phyloP scores from a whole-genome alignment of 1,140 invertebrate genomes.

The Phymastichus coffea region DNA sequence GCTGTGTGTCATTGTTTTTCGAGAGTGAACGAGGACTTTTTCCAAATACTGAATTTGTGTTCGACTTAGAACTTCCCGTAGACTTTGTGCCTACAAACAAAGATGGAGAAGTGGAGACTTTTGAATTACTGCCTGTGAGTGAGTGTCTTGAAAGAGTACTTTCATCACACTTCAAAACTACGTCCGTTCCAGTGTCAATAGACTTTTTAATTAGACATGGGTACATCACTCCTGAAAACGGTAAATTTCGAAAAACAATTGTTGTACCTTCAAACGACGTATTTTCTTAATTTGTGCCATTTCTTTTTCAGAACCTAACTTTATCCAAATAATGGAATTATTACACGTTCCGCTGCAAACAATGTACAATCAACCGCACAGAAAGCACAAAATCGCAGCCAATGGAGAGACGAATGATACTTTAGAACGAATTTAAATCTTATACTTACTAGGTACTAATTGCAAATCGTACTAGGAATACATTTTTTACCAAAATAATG shows the following conservation, averaged over 20 bases:
- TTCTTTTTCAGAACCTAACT: slow-evolving; percentile 72
- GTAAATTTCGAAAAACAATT: slow-evolving; percentile 57
- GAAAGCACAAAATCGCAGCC: slow-evolving; percentile 51
- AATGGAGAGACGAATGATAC: slow-evolving; percentile 51
- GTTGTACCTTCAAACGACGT: neutral
- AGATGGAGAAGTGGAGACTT: slow-evolving; percentile 90
- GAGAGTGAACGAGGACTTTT: slow-evolving; percentile 90
- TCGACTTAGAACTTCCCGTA: slow-evolving; percentile 85
- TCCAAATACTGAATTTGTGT: slow-evolving; percentile 94
- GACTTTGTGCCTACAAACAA: slow-evolving; percentile 87
- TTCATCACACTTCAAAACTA: slow-evolving; percentile 86
- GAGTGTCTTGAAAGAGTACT: slow-evolving; percentile 79
- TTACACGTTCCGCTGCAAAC: slow-evolving; percentile 83
- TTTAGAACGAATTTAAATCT: slow-evolving; percentile 37
- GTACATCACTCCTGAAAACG: slow-evolving; percentile 83
- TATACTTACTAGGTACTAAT: slow-evolving; percentile 36
- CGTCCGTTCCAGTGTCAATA: slow-evolving; percentile 83
- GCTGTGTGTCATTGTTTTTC: slow-evolving; percentile 88
- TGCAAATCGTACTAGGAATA: slow-evolving; percentile 31
- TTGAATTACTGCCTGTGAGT: slow-evolving; percentile 79
- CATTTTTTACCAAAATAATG: slow-evolving; percentile 29
- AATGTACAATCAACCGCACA: slow-evolving; percentile 61
- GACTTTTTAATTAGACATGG: slow-evolving; percentile 92
- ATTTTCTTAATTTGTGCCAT: neutral
- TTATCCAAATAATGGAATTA: slow-evolving; percentile 79